Base-by-base conservation (phyloP, 2,113 vertebrate species). In the Donacobius atricapilla region DNA sequence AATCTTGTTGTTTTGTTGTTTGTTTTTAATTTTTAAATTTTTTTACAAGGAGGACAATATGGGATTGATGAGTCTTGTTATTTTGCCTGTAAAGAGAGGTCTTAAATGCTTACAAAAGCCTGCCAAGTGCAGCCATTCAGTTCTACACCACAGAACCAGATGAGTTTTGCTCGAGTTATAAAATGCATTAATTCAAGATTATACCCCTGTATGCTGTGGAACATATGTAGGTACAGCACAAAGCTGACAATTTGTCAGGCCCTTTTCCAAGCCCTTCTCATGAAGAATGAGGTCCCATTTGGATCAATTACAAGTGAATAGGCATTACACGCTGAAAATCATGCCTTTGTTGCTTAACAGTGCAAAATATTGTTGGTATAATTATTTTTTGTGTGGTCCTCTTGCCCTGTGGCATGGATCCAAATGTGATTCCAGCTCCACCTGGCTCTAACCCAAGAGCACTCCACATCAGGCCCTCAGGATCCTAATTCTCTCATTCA, bases 181-280 rank as follows among this genome's bases (percentile, higher is more conserved):
- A 96, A 97, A 94, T 56, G 27, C 94, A 97, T 96, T 97, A 97
- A 97, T 97, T 96, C 95, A 89, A 93, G 95, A 94, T 96, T 94
- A 97, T 94, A 72, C 94, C 95, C 83, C 76, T 95, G 82, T 89
- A 94, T 93, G 94, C 87, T 37, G 94, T 69, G 86, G 75, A 95
- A 95, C 97, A 95, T 96, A 97, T 97, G 96, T 97, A 92, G 96
- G 95, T 97, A 91, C 73, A 95, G 90, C 91, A 93, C 91, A 88
- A 88, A 96, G 87, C 91, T 63, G 95, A 96, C 93, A 86, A 94
- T 97, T 97, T 96, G 80, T 97, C 96, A 96, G 94, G 89, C 90
- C 90, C 51, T 73, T 95, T 79, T 95, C 96, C 94, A 96, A 96
- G 87, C 68, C 85, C 61, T 90, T 83, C 90, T 81, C 76, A 37